Base-by-base conservation (phyloP, 1,140 invertebrate genomes). In the Zaprionus ornatus region DNA sequence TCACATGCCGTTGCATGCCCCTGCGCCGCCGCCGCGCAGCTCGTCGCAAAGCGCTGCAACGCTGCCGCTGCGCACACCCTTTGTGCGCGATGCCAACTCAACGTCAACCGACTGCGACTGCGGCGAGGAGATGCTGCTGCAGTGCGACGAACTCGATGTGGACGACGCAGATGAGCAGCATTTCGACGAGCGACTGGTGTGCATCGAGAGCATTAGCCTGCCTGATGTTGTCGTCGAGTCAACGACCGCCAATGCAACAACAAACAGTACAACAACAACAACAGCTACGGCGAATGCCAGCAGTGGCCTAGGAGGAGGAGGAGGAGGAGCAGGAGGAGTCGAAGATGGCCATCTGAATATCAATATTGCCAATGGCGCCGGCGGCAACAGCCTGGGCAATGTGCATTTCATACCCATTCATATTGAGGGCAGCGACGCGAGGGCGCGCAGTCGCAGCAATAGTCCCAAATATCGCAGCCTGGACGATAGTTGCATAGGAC, bases 141-240 rank as follows among this genome's bases (percentile, higher is more conserved):
- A 91, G 77, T 91, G 86, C 79, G 91, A 92, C 74, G 86, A 92
- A 83, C 82, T 91, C 74, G 78, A 87, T 57, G 83, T 17, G 1
- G 4, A n/a, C 37, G 37, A n/a, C 15, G 13, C 37, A 15, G 37
- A 91, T 64, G 82, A 79, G 75, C 72, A 61, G 61, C 74, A 70
- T 55, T 82, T 88, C 65, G 73, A 69, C 52, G 91, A 92, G 69
- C 88, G 88, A 55, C 72, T 92, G 72, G 91, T 92, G 35, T 91
- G 91, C 78, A 92, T 92, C 56, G 91, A 92, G 85, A 92, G 91
- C 79, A 92, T 92, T 78, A 92, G 91, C 66, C 80, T 92, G 84
- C 91, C 91, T 69, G 91, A 92, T 76, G 91, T 92, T 62, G 91
- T 92, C 19, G 91, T 92, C 17, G 91, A 92, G 90, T 92, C 91